phyloP scores from a whole-genome alignment of 2,113 vertebrate genomes.

The Dendrocopos noguchii region DNA sequence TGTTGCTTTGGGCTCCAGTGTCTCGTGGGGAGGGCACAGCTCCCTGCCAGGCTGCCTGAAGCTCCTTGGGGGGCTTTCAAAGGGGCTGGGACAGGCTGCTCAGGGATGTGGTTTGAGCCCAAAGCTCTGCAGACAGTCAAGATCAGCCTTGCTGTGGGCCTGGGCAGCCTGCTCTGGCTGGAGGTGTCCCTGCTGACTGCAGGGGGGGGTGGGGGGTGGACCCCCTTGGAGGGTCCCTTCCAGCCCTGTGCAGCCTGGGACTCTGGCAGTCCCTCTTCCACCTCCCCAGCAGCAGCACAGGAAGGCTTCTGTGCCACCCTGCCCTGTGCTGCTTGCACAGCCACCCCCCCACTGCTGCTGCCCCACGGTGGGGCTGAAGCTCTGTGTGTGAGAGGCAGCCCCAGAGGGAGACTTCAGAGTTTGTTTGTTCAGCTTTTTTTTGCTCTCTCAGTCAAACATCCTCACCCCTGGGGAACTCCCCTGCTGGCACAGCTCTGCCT shows the following conservation, averaged over 20 bases:
- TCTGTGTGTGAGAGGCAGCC: background rate
- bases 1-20: background rate
- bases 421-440: background rate
- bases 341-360: background rate
- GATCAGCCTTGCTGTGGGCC: no score
- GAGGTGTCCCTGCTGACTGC: no score
- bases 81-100: no score
- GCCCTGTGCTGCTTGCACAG: background rate
- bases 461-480: background rate
- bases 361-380: fast-evolving
- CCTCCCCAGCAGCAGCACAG: background rate
- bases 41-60: background rate
- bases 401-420: background rate
- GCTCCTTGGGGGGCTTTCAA: background rate
- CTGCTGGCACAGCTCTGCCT: background rate
- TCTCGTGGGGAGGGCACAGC: background rate
- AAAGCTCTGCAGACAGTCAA: no score
- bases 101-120: no score
- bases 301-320: background rate
- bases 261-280: background rate
- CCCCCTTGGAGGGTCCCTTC: no score
- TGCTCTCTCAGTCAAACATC: background rate
- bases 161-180: no score
- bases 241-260: no score
- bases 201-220: no score